Base-by-base conservation (phyloP, 1,140 invertebrate genomes). In the Aphelinus certus region DNA sequence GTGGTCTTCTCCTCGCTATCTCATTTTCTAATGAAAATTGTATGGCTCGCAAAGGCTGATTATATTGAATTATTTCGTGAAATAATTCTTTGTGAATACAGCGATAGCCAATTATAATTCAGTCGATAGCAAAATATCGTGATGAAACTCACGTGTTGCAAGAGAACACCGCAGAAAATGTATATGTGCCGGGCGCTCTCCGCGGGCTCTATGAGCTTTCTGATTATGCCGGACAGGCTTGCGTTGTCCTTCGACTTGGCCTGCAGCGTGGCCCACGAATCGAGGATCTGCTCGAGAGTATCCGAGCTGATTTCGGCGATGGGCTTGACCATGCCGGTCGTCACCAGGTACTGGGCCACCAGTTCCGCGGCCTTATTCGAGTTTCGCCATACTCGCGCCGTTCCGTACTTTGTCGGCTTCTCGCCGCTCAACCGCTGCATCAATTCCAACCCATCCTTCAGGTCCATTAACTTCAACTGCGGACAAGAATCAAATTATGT, bases 131-230 rank as follows among this genome's bases (percentile, higher is more conserved):
- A 48, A 75, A 53, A 26, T 26, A 26, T 26, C 26, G 26, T 26
- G 26, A 26, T 26, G 58, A 60, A 77, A 87, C 84, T 84, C 80
- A 92, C 91, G 85, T 91, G 88, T 67, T 89, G 87, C 26, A 89
- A 83, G 46, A 92, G 87, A 55, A 92, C 89, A 71, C 84, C 84
- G 76, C 88, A 88, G 74, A 91, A 89, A 64, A 87, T 87, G 81
- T 91, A 91, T 75, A 91, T 89, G 79, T 91, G 90, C 78, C 88
- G 84, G 72, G 90, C 89, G 77, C 89, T 90, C 73, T 89, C 88
- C 26, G 89, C 89, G 5, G 88, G 86, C 77, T 89, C 86, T 63
- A 90, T 88, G 75, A 91, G 87, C 83, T 90, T 90, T 49, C 88
- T 84, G 73, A 90, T 86, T 83, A 89, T 88, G 42, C 83, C 86